phyloP scores from a whole-genome alignment of 2,113 vertebrate genomes.

The Ranitomeya variabilis region DNA sequence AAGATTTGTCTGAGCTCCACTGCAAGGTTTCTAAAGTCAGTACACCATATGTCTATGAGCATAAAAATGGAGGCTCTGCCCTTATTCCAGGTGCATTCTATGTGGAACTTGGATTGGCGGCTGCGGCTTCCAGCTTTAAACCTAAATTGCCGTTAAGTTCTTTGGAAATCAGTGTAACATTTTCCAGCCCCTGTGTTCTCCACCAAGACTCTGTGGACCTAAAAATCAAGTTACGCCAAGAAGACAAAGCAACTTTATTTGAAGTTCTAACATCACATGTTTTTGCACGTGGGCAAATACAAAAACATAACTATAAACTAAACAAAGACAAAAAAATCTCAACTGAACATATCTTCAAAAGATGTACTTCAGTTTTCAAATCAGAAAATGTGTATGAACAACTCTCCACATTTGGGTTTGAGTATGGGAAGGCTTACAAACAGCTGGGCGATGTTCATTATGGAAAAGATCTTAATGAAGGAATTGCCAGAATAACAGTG shows the following conservation, averaged over 20 bases:
- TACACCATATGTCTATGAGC: slow-evolving; percentile 75
- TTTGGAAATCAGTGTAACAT: slow-evolving; percentile 73
- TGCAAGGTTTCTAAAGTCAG: slow-evolving; percentile 70
- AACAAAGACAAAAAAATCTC: slow-evolving; percentile 73
- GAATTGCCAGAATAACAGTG: slow-evolving; percentile 73
- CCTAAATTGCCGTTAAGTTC: slow-evolving; percentile 69
- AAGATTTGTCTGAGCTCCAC: slow-evolving; percentile 62
- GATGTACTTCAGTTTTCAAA: slow-evolving; percentile 71
- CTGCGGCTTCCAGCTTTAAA: slow-evolving; percentile 69
- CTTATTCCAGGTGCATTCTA: slow-evolving; percentile 80
- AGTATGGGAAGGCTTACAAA: slow-evolving; percentile 76
- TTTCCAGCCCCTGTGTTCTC: slow-evolving; percentile 74
- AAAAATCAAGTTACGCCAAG: slow-evolving; percentile 69
- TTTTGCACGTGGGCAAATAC: slow-evolving; percentile 75
- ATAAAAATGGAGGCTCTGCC: slow-evolving; percentile 74
- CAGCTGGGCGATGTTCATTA: slow-evolving; percentile 75
- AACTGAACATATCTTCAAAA: slow-evolving; percentile 68
- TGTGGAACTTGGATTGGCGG: slow-evolving; percentile 79
- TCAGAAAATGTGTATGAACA: slow-evolving; percentile 70
- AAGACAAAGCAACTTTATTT: slow-evolving; percentile 68
- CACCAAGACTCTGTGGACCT: slow-evolving; percentile 68
- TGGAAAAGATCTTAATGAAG: slow-evolving; percentile 80
- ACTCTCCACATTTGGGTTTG: slow-evolving; percentile 76
- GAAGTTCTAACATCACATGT: slow-evolving; percentile 73
- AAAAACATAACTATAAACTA: slow-evolving; percentile 43